Evolutionary conservation across 2,888 invertebrate genomes (phyloP), one percentile per base, ranked within the genome.

Genomic region (Drosophila ezoana): DNA sequence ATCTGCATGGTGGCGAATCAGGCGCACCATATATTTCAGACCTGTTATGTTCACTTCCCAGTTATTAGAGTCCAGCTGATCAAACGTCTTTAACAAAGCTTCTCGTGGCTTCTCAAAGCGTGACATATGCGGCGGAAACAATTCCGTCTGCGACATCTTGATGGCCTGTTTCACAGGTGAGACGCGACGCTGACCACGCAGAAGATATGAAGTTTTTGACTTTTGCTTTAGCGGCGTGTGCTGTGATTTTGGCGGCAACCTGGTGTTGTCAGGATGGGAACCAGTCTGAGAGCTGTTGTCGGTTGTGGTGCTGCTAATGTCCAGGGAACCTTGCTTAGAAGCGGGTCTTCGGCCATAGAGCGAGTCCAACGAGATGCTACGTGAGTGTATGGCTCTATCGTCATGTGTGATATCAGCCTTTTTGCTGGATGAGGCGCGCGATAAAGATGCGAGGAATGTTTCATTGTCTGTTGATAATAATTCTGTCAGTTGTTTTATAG

Each of bases 21-120:
- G 92, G 38, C 95, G 93, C 35, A 95, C 95, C 58, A 96, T 93
- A 57, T 94, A 94, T 54, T 94, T 94, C 23, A 98, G 93, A 0
- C 96, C 96, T 65, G 95, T 94, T 80, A 97, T 94, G 41, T 95
- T 95, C 4, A 94, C 93, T 91, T 97, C 97, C 98, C 97, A 97
- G 88, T 96, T 96, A 68, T 94, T 93, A 63, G 94, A 94, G 81
- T 96, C 96, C 20, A 96, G 93, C 72, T 96, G 95, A 37, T 92
- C 89, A 56, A 95, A 93, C 44, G 95, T 94, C 65, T 95, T 94
- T 16, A 94, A 93, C 13, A 96, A 90, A 0, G 94, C 94, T 41
- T 95, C 95, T 68, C 95, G 94, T 0, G 95, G 95, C 83, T 95
- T 95, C 16, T 94, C 94, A 76, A 94, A 94, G 1, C 94, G 93